Evolutionary conservation across 2,797 vertebrate genomes (phyloP).

Genomic region (Valencia hispanica): DNA sequence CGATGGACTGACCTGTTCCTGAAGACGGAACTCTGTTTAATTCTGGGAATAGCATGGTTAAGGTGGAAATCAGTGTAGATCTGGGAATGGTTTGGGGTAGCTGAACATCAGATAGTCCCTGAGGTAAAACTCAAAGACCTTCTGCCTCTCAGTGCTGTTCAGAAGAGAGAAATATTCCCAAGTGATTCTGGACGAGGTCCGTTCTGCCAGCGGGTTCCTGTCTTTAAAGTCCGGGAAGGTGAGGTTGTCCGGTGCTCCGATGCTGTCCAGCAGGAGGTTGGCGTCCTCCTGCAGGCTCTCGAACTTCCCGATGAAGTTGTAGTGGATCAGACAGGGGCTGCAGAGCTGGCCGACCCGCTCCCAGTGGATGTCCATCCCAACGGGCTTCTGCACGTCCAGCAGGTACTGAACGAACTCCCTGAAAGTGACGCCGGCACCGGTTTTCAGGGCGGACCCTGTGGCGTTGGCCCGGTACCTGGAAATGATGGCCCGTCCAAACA

Average conservation of each 20-base stretch:
- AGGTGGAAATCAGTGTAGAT: slow-evolving; percentile 81
- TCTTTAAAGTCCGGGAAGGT: slow-evolving; percentile 92
- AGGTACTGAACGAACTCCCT: slow-evolving; percentile 92
- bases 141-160: slow-evolving; percentile 86
- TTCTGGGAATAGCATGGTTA: neutral
- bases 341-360: slow-evolving; percentile 89
- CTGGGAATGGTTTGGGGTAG: slow-evolving; percentile 91
- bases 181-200: slow-evolving; percentile 86
- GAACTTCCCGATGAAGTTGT: slow-evolving; percentile 92
- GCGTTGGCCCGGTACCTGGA: slow-evolving; percentile 89
- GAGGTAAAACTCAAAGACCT: slow-evolving; percentile 91
- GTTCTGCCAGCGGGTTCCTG: slow-evolving; percentile 87
- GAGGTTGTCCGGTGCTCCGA: slow-evolving; percentile 86
- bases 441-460: slow-evolving; percentile 82
- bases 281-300: slow-evolving; percentile 91
- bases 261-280: slow-evolving; percentile 84
- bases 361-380: slow-evolving; percentile 98
- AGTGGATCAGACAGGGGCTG: slow-evolving; percentile 89
- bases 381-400: slow-evolving; percentile 88
- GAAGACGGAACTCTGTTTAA: neutral
- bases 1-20: neutral
- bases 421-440: slow-evolving; percentile 89
- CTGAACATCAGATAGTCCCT: slow-evolving; percentile 97
- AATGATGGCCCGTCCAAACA: slow-evolving; percentile 93
- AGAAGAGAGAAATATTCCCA: slow-evolving; percentile 89